Percentiles rank a stretch among this genome's conserved stretches.
phyloP scores from a whole-genome alignment of 2,797 vertebrate species.

The Gymnocypris eckloni region DNA sequence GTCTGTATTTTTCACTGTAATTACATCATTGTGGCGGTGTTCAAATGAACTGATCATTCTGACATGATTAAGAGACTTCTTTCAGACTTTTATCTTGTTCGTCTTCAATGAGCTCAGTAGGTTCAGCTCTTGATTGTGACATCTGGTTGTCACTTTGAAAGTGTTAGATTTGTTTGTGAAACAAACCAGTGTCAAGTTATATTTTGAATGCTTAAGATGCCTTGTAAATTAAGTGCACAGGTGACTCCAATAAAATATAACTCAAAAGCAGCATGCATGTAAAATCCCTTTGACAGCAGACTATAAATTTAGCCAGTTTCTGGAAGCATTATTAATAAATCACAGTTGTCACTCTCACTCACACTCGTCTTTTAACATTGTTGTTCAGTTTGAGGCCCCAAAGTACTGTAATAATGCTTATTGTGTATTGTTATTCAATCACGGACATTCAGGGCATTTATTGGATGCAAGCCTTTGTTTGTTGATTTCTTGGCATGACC shows the following conservation, averaged over 20 bases:
- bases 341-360: not conserved
- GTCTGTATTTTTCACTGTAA: not conserved
- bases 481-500: not conserved
- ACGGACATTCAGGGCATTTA: not conserved
- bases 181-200: constrained; percentile 4
- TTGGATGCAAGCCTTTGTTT: not conserved
- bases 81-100: not conserved
- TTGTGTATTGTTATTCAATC: not conserved
- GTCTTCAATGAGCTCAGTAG: not conserved
- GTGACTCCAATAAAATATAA: not conserved
- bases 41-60: not conserved
- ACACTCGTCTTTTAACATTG: not conserved
- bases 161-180: not conserved
- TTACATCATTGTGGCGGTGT: not conserved
- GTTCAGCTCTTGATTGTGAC: not conserved
- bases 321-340: not conserved
- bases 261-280: not conserved
- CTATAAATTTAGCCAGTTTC: not conserved
- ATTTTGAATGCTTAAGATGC: constrained; percentile 15
- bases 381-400: not conserved
- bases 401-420: not conserved
- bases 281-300: no score
- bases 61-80: not conserved
- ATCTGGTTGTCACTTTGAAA: constrained; percentile 10
- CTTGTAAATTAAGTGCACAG: not conserved